Evolutionary conservation across 2,113 vertebrate genomes (phyloP), one percentile per base, ranked within the genome.

Genomic region (Aptenodytes patagonicus): DNA sequence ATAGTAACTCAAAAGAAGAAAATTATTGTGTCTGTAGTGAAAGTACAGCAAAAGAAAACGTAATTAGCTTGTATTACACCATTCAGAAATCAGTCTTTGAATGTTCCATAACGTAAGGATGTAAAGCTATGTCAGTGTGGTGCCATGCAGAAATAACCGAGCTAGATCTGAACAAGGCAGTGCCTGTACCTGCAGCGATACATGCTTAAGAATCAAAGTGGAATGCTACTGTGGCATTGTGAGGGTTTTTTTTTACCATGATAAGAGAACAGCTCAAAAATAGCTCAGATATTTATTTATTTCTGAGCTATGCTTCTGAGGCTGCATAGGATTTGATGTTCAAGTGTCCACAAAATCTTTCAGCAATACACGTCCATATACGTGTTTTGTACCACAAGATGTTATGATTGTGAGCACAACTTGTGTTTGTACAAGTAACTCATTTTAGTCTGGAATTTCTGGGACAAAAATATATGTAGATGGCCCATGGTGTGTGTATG

Each of bases 401-500:
- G 42, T 28, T 61, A 22, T 2, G 58, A 26, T 20, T 70, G 38
- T 22, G 51, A 66, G 31, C 26, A 32, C 32, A n/a, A 20, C 11
- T 34, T 38, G 4, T 36, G 5, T 40, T 66, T 32, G 28, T 36
- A 32, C 25, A 52, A 11, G 7, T 73, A 44, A 13, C 5, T 9
- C 17, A 6, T 40, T 70, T 82, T n/a, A 40, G 31, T 47, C 25
- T 57, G 25, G 17, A 70, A 44, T 47, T 66, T 46, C 25, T 52
- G 19, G 24, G 28, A 40, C 9, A 32, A 26, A 68, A 44, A 19
- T 17, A 11, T 14, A 2, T n/a, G 15, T 24, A 20, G 47, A 64
- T 5, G n/a, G 12, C 5, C 19, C 0, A 0, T 57, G 36, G 58
- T 6, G 20, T 10, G 10, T 6, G 1, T 36, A 2, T 9, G 32